Evolutionary conservation across 2,113 vertebrate species (phyloP).

Genomic region (Rhabdomys dilectus): DNA sequence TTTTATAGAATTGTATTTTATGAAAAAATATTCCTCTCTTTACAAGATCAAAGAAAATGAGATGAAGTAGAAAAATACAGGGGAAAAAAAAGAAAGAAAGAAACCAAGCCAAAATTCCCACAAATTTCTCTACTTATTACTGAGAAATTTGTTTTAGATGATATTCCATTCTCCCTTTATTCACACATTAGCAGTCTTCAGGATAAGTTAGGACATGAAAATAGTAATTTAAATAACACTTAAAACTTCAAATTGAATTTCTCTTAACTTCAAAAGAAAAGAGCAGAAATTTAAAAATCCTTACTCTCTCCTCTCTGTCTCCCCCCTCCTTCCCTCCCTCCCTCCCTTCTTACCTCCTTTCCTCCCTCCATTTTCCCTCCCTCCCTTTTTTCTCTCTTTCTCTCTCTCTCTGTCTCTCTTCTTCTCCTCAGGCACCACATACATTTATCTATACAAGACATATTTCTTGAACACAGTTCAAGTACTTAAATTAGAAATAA

Average conservation of each 20-base stretch:
- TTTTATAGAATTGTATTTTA: not conserved
- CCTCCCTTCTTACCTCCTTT: too few species aligned
- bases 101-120: not conserved
- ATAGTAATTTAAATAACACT: not conserved
- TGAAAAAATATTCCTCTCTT: not conserved
- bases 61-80: not conserved
- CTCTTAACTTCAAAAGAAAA: not conserved
- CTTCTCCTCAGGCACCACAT: too few species aligned
- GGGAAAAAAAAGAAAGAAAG: not conserved
- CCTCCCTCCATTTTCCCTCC: too few species aligned
- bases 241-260: constrained; percentile 18
- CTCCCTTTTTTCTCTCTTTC: not conserved
- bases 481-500: not conserved
- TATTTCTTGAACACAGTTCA: not conserved
- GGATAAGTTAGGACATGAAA: not conserved
- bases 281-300: not conserved
- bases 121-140: not conserved
- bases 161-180: not conserved
- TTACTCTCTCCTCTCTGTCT: not conserved
- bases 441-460: not conserved
- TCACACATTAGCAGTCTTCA: not conserved
- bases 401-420: not conserved
- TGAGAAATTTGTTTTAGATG: not conserved
- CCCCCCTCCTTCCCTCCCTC: too few species aligned
- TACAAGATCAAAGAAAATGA: not conserved